Evolutionary conservation across 2,113 vertebrate species (phyloP).

Genomic region (Panurus biarmicus): DNA sequence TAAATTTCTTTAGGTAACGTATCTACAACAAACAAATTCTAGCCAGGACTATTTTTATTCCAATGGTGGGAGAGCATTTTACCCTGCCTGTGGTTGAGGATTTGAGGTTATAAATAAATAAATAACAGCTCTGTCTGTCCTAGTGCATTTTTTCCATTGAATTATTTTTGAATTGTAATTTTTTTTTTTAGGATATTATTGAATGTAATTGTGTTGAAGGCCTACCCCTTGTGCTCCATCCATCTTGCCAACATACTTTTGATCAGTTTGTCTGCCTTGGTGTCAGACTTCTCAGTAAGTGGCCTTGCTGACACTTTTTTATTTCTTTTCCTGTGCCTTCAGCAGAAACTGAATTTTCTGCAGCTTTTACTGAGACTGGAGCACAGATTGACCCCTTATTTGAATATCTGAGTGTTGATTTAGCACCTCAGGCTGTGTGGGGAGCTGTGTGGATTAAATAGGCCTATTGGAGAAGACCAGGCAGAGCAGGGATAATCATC

Average conservation of each 20-base stretch:
- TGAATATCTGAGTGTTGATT: background rate
- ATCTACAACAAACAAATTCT: conserved; percentile 13
- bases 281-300: conserved; percentile 29
- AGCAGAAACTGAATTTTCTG: background rate
- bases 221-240: background rate
- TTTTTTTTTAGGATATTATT: conserved; percentile 21
- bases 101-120: conserved; percentile 54
- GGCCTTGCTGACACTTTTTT: background rate
- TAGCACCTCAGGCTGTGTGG: background rate
- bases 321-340: background rate
- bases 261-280: background rate
- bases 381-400: background rate
- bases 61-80: background rate
- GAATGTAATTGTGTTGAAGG: conserved; percentile 43
- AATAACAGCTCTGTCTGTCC: conserved; percentile 28
- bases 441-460: background rate
- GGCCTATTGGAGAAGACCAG: background rate
- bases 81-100: conserved; percentile 19
- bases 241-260: conserved; percentile 32
- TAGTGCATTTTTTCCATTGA: conserved; percentile 51
- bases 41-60: conserved; percentile 23
- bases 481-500: background rate
- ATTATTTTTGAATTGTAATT: conserved; percentile 38
- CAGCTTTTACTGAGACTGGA: background rate
- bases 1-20: conserved; percentile 3